These are phyloP conservation scores for Phylloscopus trochiloides DNA, from an alignment of 2,113 vertebrate species.

Conservation along the genomic window DNA sequence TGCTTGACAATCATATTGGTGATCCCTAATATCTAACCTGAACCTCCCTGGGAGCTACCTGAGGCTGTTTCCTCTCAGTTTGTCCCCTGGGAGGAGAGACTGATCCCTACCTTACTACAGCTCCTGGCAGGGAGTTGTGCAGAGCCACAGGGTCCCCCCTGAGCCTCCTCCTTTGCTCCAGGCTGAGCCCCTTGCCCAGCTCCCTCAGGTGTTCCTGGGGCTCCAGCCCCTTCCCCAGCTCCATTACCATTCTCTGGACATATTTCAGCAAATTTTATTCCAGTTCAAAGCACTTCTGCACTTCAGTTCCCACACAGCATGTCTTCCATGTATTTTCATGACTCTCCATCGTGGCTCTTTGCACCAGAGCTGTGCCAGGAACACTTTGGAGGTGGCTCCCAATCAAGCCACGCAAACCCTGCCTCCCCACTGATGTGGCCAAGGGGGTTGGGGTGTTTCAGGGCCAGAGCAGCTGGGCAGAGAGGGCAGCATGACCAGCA, in stretches of 20 bases:
- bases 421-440: neutral
- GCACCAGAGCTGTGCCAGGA: neutral
- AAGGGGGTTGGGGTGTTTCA: neutral
- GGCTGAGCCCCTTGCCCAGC: neutral
- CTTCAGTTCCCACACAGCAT: neutral
- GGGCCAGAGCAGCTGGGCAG: neutral
- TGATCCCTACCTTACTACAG: neutral
- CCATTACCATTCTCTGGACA: neutral
- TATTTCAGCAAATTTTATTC: neutral
- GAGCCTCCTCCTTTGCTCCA: neutral
- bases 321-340: neutral
- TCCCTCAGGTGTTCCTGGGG: neutral
- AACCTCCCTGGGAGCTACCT: neutral
- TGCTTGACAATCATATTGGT: neutral
- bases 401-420: neutral
- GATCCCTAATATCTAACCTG: too few relatives aligned
- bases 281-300: neutral
- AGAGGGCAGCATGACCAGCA: rapidly evolving
- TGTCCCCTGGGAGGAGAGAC: neutral
- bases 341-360: neutral
- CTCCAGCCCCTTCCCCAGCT: neutral
- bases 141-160: neutral
- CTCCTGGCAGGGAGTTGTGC: neutral
- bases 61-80: neutral
- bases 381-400: neutral